Evolutionary conservation across 2,888 invertebrate genomes (phyloP).

Genomic region (Drosophila setosimentum): DNA sequence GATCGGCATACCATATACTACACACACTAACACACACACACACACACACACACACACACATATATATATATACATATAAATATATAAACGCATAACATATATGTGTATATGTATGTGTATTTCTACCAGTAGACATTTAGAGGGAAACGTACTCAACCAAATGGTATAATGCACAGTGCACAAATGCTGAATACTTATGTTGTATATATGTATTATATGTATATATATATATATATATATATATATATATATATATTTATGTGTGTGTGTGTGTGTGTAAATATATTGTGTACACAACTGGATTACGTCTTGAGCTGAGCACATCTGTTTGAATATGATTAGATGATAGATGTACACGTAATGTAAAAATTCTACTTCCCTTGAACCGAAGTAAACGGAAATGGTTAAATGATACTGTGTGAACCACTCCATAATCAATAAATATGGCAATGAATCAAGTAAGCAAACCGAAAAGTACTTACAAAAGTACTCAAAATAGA

Average conservation of each 20-base stretch:
- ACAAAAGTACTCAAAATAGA: conserved; percentile 3
- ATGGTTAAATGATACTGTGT: background rate
- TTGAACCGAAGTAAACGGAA: conserved; percentile 9
- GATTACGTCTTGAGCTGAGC: conserved; percentile 36
- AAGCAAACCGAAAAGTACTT: conserved; percentile 1
- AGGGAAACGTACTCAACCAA: background rate
- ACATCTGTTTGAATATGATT: conserved; percentile 48
- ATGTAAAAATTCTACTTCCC: conserved; percentile 35
- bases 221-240: background rate
- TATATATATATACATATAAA: conserved; percentile 9
- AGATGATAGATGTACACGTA: conserved; percentile 37
- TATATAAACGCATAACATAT: conserved; percentile 10
- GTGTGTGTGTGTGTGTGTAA: background rate
- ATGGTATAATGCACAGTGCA: background rate
- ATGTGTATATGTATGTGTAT: background rate
- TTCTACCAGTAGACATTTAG: background rate
- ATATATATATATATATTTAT: background rate
- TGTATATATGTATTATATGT: background rate
- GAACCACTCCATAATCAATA: conserved; percentile 7
- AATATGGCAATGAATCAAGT: conserved; percentile 11
- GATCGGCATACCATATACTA: conserved; percentile 31
- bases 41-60: background rate
- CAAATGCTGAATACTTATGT: background rate
- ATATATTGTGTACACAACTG: conserved; percentile 48
- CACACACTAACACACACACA: background rate